Base-by-base conservation (phyloP, 2,888 invertebrate genomes). In the Petrolisthes manimaculis region DNA sequence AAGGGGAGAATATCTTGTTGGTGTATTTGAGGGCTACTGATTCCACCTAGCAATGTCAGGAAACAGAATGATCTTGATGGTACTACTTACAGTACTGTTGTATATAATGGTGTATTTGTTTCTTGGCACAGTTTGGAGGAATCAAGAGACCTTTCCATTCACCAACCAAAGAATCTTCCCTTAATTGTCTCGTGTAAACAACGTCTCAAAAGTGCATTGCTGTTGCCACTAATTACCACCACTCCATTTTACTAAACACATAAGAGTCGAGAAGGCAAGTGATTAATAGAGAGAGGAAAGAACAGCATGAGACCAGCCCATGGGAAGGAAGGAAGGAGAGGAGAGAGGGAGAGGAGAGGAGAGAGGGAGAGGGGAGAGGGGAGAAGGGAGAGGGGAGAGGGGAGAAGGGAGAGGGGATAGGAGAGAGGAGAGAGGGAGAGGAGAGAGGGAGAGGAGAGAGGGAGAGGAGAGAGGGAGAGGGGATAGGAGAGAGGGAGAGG, bases 351-450 rank as follows among this genome's bases (percentile, higher is more conserved):
- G 14, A 37, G 56, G 14, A 51, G 3, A 51, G 75, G 75, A 83
- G 83, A 82, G 67, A 82, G 56, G 37, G 37, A 37, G 37, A 37
- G 37, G 37, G 2, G 37, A 37, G 37, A 37, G 37, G 37, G 2
- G 37, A 37, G 37, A 37, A 61, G 61, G 51, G 18, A 53, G 9
- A 54, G 21, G 55, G 3, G 21, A 14, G 14, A 53, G 0, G n/a
- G 83, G 37, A 12, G 51, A 37, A 80, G 55, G 56, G 14, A 51
- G 3, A 51, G 75, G 75, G 74, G 83, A 82, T 24, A 82, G 56
- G 67, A 4, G 55, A 55, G 55, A n/a, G 8, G 61, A 37, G 1
- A 37, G 56, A 21, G 37, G 37, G 37, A 37, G 61, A 2, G 81
- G 56, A 81, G 14, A 24, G 24, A 51, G 5, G 51, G 18, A 53